A percentile compares a stretch with the other conserved stretches of the same genome.
Conservation (phyloP, 2,888 invertebrate species). For the Amorpha juglandis region DNA sequence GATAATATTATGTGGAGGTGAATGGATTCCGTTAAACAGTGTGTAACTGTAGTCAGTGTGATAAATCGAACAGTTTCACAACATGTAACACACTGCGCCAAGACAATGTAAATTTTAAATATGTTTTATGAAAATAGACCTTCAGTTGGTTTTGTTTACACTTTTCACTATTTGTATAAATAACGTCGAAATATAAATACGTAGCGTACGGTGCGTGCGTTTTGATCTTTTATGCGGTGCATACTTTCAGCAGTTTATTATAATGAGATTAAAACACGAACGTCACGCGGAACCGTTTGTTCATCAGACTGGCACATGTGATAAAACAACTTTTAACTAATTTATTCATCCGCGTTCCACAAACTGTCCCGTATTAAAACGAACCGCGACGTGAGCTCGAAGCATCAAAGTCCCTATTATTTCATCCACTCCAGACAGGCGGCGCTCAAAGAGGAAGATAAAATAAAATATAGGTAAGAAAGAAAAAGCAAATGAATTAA, state of each 20-base stretch:
- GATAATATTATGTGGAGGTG: neutral
- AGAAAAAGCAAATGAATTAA: constrained; percentile 82
- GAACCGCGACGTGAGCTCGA: constrained; percentile 44
- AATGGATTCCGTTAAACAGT: neutral
- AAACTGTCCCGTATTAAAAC: constrained; percentile 45
- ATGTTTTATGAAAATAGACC: constrained; percentile 25
- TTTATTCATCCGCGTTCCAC: constrained; percentile 57
- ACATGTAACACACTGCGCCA: constrained; percentile 19
- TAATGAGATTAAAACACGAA: constrained; percentile 40
- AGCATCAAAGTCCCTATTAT: constrained; percentile 58
- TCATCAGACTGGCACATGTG: constrained; percentile 40
- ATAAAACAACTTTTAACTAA: constrained; percentile 56
- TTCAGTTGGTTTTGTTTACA: constrained; percentile 29
- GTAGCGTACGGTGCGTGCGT: constrained; percentile 25
- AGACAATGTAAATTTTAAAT: constrained; percentile 28
- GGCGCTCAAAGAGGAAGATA: constrained; percentile 72
- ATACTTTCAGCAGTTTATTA: constrained; percentile 35
- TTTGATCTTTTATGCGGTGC: constrained; percentile 35
- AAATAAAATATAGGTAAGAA: constrained; percentile 72
- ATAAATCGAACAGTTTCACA: constrained; percentile 4
- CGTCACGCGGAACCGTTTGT: constrained; percentile 39
- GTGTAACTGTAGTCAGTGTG: neutral
- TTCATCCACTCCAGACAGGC: constrained; percentile 77
- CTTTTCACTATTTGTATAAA: constrained; percentile 27
- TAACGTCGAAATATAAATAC: constrained; percentile 28